Base-by-base conservation (phyloP, 2,888 invertebrate species). In the Xanthia icteritia region DNA sequence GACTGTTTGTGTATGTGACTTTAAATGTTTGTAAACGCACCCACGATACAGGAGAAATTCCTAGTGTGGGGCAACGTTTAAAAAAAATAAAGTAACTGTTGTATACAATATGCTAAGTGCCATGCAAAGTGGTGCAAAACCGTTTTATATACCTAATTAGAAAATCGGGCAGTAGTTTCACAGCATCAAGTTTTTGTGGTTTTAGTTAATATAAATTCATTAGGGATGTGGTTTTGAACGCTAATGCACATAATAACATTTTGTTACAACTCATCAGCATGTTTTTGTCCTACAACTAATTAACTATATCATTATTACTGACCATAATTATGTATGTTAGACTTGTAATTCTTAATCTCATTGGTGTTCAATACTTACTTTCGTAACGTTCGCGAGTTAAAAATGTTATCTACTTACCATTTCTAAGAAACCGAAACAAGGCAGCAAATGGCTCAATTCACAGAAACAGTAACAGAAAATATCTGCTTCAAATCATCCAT, bases 401-500 rank as follows among this genome's bases (percentile, higher is more conserved):
- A 51, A 51, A n/a, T n/a, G n/a, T 51, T 27, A 60, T 1, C 56
- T 17, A 42, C 15, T 76, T 60, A 31, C 20, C 17, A 11, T 77
- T 68, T 56, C 23, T 51, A 63, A 48, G 31, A 48, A 70, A 77
- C 39, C 23, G n/a, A 70, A 77, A 51, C 51, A 64, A 39, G 27
- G 51, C 5, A 64, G 11, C 23, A 20, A 65, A 45, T 72, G 2
- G 8, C 17, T 27, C 27, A 36, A 42, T 58, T 58, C 23, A 64
- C 64, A 17, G 42, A 68, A 80, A 66, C 60, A 72, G 73, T 63
- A 56, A 20, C 20, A 51, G 15, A 61, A 54, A 76, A 73, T 60
- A 69, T 74, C 79, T 86, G 84, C 63, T 83, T 79, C 36, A 36
- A 65, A 65, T 73, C 84, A 65, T 71, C 71, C 67, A 71, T 86